phyloP scores from a whole-genome alignment of 1,140 invertebrate genomes.

The Polyergus mexicanus region DNA sequence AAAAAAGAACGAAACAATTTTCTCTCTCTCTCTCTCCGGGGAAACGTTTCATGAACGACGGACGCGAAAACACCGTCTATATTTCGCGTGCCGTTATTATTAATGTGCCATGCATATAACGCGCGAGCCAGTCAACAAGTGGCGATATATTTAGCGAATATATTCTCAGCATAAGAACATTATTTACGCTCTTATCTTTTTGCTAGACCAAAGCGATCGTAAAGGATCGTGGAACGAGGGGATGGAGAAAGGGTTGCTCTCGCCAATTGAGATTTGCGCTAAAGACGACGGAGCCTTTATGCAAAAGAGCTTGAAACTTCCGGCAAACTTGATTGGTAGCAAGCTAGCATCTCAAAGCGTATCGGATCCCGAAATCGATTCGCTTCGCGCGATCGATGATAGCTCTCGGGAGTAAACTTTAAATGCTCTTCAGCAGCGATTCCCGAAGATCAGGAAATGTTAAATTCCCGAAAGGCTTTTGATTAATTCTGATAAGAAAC shows the following conservation, averaged over 20 bases:
- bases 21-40: not conserved
- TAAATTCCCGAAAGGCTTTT: not conserved
- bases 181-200: conserved; percentile 30
- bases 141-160: conserved; percentile 44
- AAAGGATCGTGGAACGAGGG: not conserved
- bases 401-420: conserved; percentile 32
- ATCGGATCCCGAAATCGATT: conserved; percentile 21
- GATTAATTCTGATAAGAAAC: conserved; percentile 40
- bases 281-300: conserved; percentile 33
- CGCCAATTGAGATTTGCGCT: not conserved
- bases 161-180: conserved; percentile 46
- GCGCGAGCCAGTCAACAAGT: conserved; percentile 50
- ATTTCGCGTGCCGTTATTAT: conserved; percentile 39
- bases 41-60: not conserved
- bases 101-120: conserved; percentile 7
- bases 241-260: not conserved
- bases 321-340: conserved; percentile 9
- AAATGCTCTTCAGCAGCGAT: conserved; percentile 3
- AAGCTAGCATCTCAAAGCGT: not conserved
- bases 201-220: not conserved
- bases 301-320: conserved; percentile 16
- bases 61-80: not conserved
- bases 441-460: not conserved
- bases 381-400: conserved; percentile 23
- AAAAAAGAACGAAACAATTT: not conserved